A percentile compares a stretch with the other conserved stretches of the same genome.
Evolutionary conservation across 2,888 invertebrate genomes (phyloP).

Genomic region (Temnothorax rugatulus): DNA sequence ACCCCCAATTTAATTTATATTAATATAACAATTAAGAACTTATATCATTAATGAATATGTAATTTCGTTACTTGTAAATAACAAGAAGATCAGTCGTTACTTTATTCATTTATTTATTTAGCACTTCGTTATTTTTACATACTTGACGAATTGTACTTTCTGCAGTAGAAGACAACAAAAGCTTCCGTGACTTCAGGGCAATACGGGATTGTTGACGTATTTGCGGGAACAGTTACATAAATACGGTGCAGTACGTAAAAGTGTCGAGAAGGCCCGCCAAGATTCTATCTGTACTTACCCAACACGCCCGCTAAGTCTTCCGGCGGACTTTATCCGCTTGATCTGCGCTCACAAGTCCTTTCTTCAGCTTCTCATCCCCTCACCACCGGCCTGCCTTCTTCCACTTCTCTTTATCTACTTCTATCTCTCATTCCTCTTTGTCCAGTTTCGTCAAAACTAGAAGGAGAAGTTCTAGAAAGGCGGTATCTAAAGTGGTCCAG

Average conservation of each 20-base stretch:
- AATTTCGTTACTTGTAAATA: neutral
- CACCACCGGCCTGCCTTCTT: neutral
- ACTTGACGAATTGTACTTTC: neutral
- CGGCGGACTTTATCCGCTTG: constrained; percentile 69
- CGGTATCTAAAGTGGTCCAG: constrained; percentile 77
- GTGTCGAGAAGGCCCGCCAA: constrained; percentile 66
- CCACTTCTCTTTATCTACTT: constrained; percentile 58
- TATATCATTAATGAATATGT: neutral
- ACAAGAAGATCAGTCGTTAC: neutral
- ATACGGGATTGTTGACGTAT: constrained; percentile 24
- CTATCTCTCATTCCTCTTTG: constrained; percentile 60
- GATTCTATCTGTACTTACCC: constrained; percentile 77
- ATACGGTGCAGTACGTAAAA: constrained; percentile 64
- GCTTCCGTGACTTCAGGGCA: neutral
- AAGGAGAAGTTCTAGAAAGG: constrained; percentile 58
- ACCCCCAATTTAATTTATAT: neutral
- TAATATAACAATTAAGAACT: neutral
- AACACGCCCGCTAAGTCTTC: constrained; percentile 76
- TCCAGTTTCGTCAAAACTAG: constrained; percentile 54
- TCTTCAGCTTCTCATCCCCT: constrained; percentile 44
- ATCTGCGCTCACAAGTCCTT: constrained; percentile 65
- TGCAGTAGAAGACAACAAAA: neutral
- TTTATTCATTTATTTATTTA: neutral
- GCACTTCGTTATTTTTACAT: neutral
- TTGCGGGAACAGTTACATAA: constrained; percentile 61